Base-by-base conservation (phyloP, 2,888 invertebrate species). In the Gymnoscelis rufifasciata region DNA sequence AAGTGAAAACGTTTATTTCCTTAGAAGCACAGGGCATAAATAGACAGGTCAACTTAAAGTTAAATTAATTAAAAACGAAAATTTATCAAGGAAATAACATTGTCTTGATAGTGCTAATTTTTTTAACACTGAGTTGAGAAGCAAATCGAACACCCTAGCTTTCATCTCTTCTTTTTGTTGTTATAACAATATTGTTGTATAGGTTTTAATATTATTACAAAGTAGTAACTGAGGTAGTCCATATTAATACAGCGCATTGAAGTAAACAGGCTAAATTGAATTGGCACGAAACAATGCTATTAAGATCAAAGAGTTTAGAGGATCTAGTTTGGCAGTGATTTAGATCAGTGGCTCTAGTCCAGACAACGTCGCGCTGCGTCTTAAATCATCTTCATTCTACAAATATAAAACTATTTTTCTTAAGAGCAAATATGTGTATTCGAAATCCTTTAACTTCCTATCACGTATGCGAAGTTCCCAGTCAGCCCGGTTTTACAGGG, bases 391-490 rank as follows among this genome's bases (percentile, higher is more conserved):
- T 19, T 19, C 1, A n/a, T 15, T 14, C n/a, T 33, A n/a, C n/a
- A n/a, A n/a, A n/a, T n/a, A n/a, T n/a, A n/a, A n/a, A n/a, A n/a
- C 14, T n/a, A 33, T 15, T 33, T 13, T 28, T 33, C 14, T 33
- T 14, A 14, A 12, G n/a, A n/a, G 13, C n/a, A 33, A 15, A 14
- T 14, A 33, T 33, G 13, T 15, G 13, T 33, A 33, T 33, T 33
- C 14, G n/a, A 33, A n/a, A 67, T 56, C 60, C 46, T 66, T 68
- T 62, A 65, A 66, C 67, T 55, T 69, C 65, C 61, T 66, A 69
- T 72, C 70, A 71, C 70, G 68, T 74, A 70, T 68, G 64, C 61
- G 51, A 62, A 56, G 68, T 74, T 73, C 67, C 57, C 70, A 70
- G 66, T 68, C 67, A 73, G 67, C 69, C 74, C 71, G 74, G 75